Conservation (phyloP, 1,140 invertebrate genomes). For the Lasioglossum baleicum region DNA sequence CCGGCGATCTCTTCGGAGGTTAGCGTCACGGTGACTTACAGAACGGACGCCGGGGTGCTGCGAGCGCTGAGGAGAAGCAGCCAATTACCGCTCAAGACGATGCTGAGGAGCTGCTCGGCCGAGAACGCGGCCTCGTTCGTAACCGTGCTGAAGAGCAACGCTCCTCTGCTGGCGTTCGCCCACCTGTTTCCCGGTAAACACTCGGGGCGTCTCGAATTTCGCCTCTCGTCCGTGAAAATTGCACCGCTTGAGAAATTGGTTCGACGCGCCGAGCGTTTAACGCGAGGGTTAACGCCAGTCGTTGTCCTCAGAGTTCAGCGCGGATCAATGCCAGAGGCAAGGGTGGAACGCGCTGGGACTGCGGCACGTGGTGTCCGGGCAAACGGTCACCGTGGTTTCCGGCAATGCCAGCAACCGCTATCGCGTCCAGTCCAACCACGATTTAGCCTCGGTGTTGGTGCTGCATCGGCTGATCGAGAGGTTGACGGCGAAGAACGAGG, state of each 20-base stretch:
- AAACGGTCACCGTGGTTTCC: slow-evolving; percentile 84
- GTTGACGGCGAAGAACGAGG: slow-evolving; percentile 79
- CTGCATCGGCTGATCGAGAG: slow-evolving; percentile 82
- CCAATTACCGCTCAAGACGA: slow-evolving; percentile 82
- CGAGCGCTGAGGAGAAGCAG: slow-evolving; percentile 78
- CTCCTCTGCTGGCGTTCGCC: slow-evolving; percentile 82
- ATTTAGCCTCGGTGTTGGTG: slow-evolving; percentile 83
- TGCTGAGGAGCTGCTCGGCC: slow-evolving; percentile 81
- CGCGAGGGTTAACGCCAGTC: too few species aligned
- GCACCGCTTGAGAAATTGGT: too few species aligned
- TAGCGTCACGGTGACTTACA: slow-evolving; percentile 73
- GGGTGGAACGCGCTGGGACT: slow-evolving; percentile 82
- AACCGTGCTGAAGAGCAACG: slow-evolving; percentile 85
- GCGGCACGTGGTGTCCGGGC: slow-evolving; percentile 78
- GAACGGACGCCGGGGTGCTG: slow-evolving; percentile 74
- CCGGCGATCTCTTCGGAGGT: slow-evolving; percentile 63
- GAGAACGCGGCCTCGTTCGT: slow-evolving; percentile 84
- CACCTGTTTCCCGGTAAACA: slow-evolving; percentile 86
- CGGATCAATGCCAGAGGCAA: slow-evolving; percentile 76
- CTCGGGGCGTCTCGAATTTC: too few species aligned
- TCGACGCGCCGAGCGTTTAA: too few species aligned
- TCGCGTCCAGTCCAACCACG: slow-evolving; percentile 85
- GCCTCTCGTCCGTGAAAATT: too few species aligned
- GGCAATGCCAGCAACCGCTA: slow-evolving; percentile 87
- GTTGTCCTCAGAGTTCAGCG: slow-evolving; percentile 82